phyloP scores from a whole-genome alignment of 2,797 vertebrate genomes.

The Atherinosoma microstoma region DNA sequence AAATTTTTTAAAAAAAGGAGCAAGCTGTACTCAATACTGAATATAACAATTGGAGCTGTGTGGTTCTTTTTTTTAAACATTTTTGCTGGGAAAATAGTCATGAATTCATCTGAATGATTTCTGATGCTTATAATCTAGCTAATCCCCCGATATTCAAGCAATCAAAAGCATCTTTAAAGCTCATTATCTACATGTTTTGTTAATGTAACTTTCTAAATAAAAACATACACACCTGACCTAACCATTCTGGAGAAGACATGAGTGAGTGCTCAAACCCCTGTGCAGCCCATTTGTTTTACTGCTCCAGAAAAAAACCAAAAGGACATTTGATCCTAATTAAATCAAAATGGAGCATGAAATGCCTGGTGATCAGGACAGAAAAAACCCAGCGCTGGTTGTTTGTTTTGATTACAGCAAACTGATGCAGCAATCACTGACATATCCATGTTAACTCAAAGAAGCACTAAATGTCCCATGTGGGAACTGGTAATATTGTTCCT shows the following conservation, averaged over 20 bases:
- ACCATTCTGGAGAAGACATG: constrained; percentile 55
- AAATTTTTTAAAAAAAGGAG: constrained; percentile 47
- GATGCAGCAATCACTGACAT: constrained; percentile 59
- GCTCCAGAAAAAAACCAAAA: constrained; percentile 47
- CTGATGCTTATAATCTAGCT: neutral
- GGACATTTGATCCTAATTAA: constrained; percentile 78
- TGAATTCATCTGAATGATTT: neutral
- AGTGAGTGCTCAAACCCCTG: constrained; percentile 57
- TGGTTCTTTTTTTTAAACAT: neutral
- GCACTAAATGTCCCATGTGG: constrained; percentile 33
- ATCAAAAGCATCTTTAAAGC: constrained; percentile 10
- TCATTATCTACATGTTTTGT: constrained; percentile 21
- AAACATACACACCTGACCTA: constrained; percentile 38
- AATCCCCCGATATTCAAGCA: constrained; percentile 11
- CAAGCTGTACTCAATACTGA: constrained; percentile 12
- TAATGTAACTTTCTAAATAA: constrained; percentile 27
- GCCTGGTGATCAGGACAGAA: constrained; percentile 63
- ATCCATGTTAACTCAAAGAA: constrained; percentile 56
- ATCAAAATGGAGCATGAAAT: constrained; percentile 80
- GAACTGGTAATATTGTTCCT: constrained; percentile 54
- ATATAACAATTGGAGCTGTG: neutral
- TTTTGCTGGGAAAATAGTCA: neutral
- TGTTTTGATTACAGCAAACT: constrained; percentile 71
- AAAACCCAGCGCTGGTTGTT: constrained; percentile 54
- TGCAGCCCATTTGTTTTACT: constrained; percentile 67